Percentiles rank a stretch among this genome's conserved stretches.
These are phyloP conservation scores for Fringilla coelebs DNA, from an alignment of 2,797 vertebrate species.

Conservation along the genomic window DNA sequence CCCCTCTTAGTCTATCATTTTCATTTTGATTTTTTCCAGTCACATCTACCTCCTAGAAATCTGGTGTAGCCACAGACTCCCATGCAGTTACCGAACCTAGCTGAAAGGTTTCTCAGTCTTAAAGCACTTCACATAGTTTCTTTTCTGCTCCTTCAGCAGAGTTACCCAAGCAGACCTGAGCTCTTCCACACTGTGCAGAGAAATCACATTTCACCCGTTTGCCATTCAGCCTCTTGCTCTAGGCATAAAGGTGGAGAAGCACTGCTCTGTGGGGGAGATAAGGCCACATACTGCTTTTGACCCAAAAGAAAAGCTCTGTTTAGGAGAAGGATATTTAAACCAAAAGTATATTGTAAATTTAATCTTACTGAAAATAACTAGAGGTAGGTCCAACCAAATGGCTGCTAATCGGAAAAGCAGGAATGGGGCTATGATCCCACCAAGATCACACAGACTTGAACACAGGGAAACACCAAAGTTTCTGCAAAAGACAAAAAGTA, in stretches of 20 bases:
- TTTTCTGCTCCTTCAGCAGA: not conserved
- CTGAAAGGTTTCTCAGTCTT: not conserved
- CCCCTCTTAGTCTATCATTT: not conserved
- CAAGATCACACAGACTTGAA: slow-evolving; percentile 78
- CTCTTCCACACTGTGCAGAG: not conserved
- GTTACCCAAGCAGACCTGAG: not conserved
- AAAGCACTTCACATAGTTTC: not conserved
- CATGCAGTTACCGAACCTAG: not conserved
- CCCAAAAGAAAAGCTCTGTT: not conserved
- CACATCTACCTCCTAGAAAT: not conserved
- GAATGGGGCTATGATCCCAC: slow-evolving; percentile 79
- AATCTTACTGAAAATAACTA: slow-evolving; percentile 80
- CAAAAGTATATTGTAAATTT: not conserved
- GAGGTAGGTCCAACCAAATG: slow-evolving; percentile 78
- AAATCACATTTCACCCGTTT: not conserved
- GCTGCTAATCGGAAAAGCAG: slow-evolving; percentile 76
- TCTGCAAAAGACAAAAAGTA: slow-evolving; percentile 58
- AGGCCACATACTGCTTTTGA: not conserved
- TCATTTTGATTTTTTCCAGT: not conserved
- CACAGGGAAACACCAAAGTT: slow-evolving; percentile 82
- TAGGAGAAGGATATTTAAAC: not conserved
- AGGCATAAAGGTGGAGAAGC: not conserved
- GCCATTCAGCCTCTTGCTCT: not conserved
- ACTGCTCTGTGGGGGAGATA: not conserved
- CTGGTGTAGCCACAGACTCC: not conserved